Conservation (phyloP, 2,888 invertebrate species). For the Drosophila infuscata region DNA sequence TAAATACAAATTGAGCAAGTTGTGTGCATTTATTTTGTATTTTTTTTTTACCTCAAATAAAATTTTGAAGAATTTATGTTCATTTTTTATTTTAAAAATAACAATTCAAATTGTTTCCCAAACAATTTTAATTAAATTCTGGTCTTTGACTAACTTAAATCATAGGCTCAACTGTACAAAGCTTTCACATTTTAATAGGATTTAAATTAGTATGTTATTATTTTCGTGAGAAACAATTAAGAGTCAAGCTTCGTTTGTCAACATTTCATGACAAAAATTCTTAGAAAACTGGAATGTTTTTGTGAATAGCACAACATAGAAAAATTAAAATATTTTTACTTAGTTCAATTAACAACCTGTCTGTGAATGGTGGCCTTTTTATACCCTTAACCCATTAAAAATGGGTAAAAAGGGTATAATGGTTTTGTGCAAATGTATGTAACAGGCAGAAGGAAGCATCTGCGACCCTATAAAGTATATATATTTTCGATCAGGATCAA, state of each 20-base stretch:
- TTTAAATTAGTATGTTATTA: not conserved
- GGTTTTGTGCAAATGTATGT: too few relatives aligned
- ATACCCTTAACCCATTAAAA: too few relatives aligned
- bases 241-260: not conserved
- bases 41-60: not conserved
- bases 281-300: not conserved
- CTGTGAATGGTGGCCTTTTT: too few relatives aligned
- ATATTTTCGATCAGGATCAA: too few relatives aligned
- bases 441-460: too few relatives aligned
- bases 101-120: not conserved
- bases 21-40: not conserved
- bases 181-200: not conserved
- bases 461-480: too few relatives aligned
- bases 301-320: not conserved
- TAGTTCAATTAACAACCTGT: not conserved
- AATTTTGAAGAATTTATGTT: not conserved
- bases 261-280: not conserved
- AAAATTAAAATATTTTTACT: not conserved
- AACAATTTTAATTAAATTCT: too few relatives aligned
- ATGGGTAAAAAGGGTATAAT: too few relatives aligned
- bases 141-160: not conserved
- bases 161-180: not conserved
- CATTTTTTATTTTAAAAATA: not conserved
- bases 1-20: not conserved
- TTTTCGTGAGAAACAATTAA: not conserved